Conservation (phyloP, 2,888 invertebrate species). For the Tryphoninae sp. region DNA sequence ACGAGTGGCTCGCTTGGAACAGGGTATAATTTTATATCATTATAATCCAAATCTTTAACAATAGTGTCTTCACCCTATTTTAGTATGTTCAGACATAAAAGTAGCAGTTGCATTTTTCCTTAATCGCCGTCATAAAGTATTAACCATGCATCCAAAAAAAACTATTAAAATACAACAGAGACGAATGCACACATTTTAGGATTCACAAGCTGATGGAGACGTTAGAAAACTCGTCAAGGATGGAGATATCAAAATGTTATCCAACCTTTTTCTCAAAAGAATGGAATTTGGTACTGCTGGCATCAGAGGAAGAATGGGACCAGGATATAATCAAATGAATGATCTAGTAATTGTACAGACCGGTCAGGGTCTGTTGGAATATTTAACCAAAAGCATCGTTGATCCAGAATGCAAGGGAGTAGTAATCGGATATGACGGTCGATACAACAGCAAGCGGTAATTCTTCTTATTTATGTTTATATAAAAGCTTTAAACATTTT, state of each 20-base stretch:
- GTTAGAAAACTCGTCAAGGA: slow-evolving; percentile 84
- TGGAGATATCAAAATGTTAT: slow-evolving; percentile 84
- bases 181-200: slow-evolving; percentile 79
- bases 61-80: too few relatives aligned
- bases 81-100: too few relatives aligned
- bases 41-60: too few relatives aligned
- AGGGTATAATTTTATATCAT: slow-evolving; percentile 81
- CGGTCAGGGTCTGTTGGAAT: slow-evolving; percentile 92
- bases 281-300: slow-evolving; percentile 97
- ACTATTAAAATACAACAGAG: background rate
- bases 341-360: slow-evolving; percentile 98
- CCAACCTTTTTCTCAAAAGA: slow-evolving; percentile 86
- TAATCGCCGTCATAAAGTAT: background rate
- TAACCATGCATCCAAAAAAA: background rate
- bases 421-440: slow-evolving; percentile 95
- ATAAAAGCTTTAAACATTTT: background rate
- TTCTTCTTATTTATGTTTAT: slow-evolving; percentile 32
- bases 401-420: slow-evolving; percentile 87
- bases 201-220: slow-evolving; percentile 85
- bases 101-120: background rate
- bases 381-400: slow-evolving; percentile 85
- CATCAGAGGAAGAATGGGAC: slow-evolving; percentile 94
- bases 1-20: slow-evolving; percentile 90
- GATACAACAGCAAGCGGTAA: slow-evolving; percentile 94
- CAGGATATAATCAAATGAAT: slow-evolving; percentile 97